phyloP scores from a whole-genome alignment of 2,113 vertebrate species.

The Salvelinus namaycush region DNA sequence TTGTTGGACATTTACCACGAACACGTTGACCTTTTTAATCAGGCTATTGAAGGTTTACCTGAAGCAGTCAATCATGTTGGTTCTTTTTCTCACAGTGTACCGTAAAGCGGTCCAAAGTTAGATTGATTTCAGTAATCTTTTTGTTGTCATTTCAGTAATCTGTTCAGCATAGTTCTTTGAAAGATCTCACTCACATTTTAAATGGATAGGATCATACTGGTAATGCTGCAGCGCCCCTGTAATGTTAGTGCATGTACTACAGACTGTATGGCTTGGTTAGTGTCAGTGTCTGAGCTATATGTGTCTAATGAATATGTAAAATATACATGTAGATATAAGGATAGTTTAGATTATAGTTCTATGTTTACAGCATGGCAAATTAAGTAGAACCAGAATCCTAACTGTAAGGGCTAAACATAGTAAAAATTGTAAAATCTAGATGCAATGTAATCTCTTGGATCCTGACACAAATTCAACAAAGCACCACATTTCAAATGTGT shows the following conservation, averaged over 20 bases:
- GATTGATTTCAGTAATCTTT: background rate
- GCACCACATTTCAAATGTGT: background rate
- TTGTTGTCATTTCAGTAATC: background rate
- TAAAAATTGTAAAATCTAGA: background rate
- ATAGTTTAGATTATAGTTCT: too few relatives aligned
- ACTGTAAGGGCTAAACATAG: background rate
- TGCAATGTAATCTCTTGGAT: background rate
- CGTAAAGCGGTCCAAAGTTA: background rate
- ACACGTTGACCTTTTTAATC: background rate
- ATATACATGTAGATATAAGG: background rate
- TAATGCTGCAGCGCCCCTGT: background rate
- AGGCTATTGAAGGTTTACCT: background rate
- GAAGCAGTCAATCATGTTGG: background rate
- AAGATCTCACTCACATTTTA: background rate
- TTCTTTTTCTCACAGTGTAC: conserved; percentile 1
- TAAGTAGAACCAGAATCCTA: background rate
- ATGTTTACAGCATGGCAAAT: background rate
- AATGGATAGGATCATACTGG: background rate
- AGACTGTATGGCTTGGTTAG: background rate
- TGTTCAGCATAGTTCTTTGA: background rate
- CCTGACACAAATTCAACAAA: background rate
- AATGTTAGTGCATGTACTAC: background rate
- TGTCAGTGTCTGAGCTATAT: background rate
- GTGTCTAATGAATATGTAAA: background rate
- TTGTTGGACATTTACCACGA: background rate